Percentiles rank a stretch among this genome's conserved stretches.
Evolutionary conservation across 2,113 vertebrate species (phyloP).

Genomic region (Salvelinus alpinus): DNA sequence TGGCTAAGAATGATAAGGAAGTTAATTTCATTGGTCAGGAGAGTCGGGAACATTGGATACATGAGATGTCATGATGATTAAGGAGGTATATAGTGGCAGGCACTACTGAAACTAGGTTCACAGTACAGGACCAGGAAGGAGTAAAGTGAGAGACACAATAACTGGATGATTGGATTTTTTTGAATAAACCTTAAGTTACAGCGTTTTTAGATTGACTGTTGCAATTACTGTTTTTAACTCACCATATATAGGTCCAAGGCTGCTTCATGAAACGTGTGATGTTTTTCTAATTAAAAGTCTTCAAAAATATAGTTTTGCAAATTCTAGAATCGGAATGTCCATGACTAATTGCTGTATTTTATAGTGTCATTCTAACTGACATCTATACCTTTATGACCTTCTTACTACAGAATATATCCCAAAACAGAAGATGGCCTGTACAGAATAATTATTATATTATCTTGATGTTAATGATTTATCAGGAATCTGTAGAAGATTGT

Average conservation of each 20-base stretch:
- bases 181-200: background rate
- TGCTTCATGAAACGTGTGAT: background rate
- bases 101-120: slow-evolving; percentile 3
- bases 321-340: background rate
- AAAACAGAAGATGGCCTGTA: slow-evolving; percentile 40
- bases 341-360: slow-evolving; percentile 7
- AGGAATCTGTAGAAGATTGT: slow-evolving; percentile 51
- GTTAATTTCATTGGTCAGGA: slow-evolving; percentile 45
- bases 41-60: background rate
- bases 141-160: too few species aligned
- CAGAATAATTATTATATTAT: slow-evolving; percentile 44
- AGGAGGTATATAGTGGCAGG: slow-evolving; percentile 33
- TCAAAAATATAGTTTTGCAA: background rate
- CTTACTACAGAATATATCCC: background rate
- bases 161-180: background rate
- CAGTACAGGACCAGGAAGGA: too few species aligned
- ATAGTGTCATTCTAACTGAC: slow-evolving; percentile 5
- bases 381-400: background rate
- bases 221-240: background rate
- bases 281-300: background rate
- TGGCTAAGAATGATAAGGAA: background rate
- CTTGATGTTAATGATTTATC: background rate
- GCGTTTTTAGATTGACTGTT: background rate
- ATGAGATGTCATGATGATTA: slow-evolving; percentile 13
- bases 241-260: background rate